Evolutionary conservation across 2,797 vertebrate genomes (phyloP), one percentile per base, ranked within the genome.

Genomic region (Enoplosus armatus): DNA sequence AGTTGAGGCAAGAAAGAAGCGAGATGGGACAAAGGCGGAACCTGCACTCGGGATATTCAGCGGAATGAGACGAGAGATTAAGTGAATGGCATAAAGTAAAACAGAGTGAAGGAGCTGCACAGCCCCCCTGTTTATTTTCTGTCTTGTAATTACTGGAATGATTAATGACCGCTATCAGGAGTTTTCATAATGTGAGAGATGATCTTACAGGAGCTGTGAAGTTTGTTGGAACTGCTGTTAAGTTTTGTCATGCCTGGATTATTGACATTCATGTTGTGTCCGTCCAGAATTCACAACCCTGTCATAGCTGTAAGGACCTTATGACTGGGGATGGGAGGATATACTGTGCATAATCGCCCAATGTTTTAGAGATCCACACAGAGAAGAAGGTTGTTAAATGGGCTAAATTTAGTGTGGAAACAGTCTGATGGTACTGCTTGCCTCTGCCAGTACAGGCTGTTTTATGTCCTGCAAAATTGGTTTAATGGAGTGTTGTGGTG

Each of bases 91-190:
- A 65, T 31, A 24, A 31, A 77, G 58, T 60, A 77, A 75, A 55
- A 29, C 5, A 26, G 29, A 39, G 59, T 51, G 54, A 79, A 58
- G 63, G 61, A 83, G 79, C 77, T 10, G 1, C 43, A 16, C 51
- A 41, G 26, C 45, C 24, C 66, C 59, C 16, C 74, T 85, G 85
- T 90, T 90, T 90, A 82, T 86, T 81, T 69, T 77, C 69, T 64
- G 69, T 80, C 72, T 83, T 6, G 62, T 85, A 87, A 91, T 92
- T 83, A 92, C 66, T 24, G 39, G 20, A 65, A 66, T 90, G 88
- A 92, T 88, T 87, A 89, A 92, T 85, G 84, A 43, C 63, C 8
- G 5, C 78, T 48, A 83, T 90, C 76, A 80, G 58, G 63, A 45
- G 55, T 77, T 84, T 85, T 84, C 54, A 67, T 71, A 56, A 56